phyloP scores from a whole-genome alignment of 2,797 vertebrate species.

The Notolepis coatsorum region DNA sequence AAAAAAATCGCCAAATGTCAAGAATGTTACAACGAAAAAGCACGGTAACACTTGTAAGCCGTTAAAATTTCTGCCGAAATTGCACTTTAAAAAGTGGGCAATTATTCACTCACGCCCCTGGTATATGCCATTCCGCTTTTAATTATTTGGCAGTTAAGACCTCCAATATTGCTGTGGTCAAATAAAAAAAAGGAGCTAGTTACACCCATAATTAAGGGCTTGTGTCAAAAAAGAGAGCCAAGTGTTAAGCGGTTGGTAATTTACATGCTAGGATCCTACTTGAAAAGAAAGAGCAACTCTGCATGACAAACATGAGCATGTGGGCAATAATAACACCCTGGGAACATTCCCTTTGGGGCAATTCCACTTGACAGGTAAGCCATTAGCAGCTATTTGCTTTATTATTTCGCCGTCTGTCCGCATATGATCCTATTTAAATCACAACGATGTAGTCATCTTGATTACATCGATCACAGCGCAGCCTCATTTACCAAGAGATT shows the following conservation, averaged over 20 bases:
- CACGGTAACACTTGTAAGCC: constrained; percentile 17
- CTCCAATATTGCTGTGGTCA: constrained; percentile 64
- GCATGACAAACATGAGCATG: constrained; percentile 52
- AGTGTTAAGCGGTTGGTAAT: constrained; percentile 65
- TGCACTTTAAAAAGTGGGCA: constrained; percentile 23
- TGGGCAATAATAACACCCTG: constrained; percentile 42
- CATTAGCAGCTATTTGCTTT: constrained; percentile 60
- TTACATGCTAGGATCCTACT: constrained; percentile 45
- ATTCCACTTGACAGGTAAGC: constrained; percentile 61
- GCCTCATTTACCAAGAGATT: constrained; percentile 16
- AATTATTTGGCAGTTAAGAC: constrained; percentile 62
- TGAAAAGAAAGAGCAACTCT: constrained; percentile 51
- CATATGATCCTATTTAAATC: background rate
- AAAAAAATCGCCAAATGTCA: constrained; percentile 11
- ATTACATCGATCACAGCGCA: no score
- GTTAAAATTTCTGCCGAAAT: constrained; percentile 32
- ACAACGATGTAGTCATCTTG: constrained; percentile 25
- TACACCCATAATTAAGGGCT: constrained; percentile 72
- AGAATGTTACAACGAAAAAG: constrained; percentile 28
- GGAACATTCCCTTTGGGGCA: constrained; percentile 57
- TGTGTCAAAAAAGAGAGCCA: constrained; percentile 61
- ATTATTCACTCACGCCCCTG: constrained; percentile 33
- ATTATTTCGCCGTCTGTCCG: constrained; percentile 51
- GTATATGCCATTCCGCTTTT: constrained; percentile 53
- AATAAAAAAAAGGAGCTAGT: constrained; percentile 68